Conservation (phyloP, 2,113 vertebrate genomes). For the Tiliqua scincoides region DNA sequence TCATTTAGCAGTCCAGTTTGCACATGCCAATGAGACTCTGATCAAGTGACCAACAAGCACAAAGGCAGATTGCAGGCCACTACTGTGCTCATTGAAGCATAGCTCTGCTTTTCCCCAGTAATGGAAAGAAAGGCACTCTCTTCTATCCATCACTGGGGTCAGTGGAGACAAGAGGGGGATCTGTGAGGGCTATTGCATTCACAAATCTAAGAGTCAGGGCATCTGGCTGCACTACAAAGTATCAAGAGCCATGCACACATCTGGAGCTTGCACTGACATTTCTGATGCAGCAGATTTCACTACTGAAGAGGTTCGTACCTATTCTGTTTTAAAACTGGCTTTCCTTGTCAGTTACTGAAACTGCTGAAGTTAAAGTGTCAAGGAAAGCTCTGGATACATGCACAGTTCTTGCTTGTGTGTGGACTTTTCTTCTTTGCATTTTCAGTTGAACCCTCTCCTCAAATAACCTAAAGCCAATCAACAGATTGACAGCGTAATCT, state of each 20-base stretch:
- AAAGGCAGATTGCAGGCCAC: neutral
- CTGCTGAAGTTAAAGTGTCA: neutral
- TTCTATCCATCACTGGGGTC: neutral
- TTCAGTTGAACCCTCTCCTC: neutral
- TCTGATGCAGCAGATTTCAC: neutral
- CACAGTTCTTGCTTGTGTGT: neutral
- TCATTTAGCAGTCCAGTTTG: neutral
- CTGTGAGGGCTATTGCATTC: neutral
- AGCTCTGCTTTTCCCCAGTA: neutral
- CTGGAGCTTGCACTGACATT: neutral
- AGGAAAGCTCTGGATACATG: neutral
- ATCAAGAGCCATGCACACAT: neutral
- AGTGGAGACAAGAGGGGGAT: neutral
- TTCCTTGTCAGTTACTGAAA: neutral
- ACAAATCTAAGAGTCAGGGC: neutral
- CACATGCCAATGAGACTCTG: neutral
- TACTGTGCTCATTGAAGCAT: neutral
- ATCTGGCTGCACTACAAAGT: neutral
- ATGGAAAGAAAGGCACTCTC: neutral
- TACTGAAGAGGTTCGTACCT: neutral
- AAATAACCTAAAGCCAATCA: conserved; percentile 19
- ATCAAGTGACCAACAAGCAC: conserved; percentile 11
- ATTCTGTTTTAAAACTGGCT: neutral
- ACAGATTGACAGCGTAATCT: too few species aligned
- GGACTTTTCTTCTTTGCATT: neutral